Conservation (phyloP, 1,140 invertebrate species). For the Aphelenchoides avenae region DNA sequence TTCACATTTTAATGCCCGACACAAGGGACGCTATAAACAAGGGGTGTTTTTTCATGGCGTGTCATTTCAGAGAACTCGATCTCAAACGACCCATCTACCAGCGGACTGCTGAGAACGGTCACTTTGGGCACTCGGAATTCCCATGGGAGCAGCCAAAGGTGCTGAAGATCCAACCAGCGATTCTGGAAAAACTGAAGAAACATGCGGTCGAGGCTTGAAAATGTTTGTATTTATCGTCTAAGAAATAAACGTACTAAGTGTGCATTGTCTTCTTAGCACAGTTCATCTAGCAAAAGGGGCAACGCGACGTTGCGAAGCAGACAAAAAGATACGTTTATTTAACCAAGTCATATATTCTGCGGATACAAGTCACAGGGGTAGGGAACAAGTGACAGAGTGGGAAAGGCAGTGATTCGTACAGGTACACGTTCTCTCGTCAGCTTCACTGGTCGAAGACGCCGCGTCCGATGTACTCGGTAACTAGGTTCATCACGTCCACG, state of each 20-base stretch:
- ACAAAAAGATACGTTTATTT: slow-evolving; percentile 1
- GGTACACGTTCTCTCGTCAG: not conserved
- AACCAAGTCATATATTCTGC: not conserved
- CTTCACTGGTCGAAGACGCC: slow-evolving; percentile 12
- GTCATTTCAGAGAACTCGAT: slow-evolving; percentile 74
- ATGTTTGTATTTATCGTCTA: not conserved
- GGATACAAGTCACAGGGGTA: not conserved
- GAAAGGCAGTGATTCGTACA: not conserved
- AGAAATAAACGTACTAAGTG: not conserved
- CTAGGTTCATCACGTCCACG: slow-evolving; percentile 4
- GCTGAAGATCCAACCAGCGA: not conserved
- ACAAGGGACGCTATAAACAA: not conserved
- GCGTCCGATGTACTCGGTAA: slow-evolving; percentile 7
- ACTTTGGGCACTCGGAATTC: slow-evolving; percentile 92
- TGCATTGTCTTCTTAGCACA: not conserved
- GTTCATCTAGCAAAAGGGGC: not conserved
- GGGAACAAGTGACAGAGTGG: not conserved
- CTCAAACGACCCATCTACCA: slow-evolving; percentile 91
- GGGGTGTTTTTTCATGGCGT: not conserved
- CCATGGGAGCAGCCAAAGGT: slow-evolving; percentile 59
- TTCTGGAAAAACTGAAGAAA: slow-evolving; percentile 6
- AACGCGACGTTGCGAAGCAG: not conserved
- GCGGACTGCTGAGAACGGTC: slow-evolving; percentile 91
- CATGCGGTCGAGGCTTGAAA: not conserved
- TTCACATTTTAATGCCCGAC: slow-evolving; percentile 60